Percentiles rank a stretch among this genome's conserved stretches.
phyloP scores from a whole-genome alignment of 2,888 invertebrate genomes.

The Aromia moschata region DNA sequence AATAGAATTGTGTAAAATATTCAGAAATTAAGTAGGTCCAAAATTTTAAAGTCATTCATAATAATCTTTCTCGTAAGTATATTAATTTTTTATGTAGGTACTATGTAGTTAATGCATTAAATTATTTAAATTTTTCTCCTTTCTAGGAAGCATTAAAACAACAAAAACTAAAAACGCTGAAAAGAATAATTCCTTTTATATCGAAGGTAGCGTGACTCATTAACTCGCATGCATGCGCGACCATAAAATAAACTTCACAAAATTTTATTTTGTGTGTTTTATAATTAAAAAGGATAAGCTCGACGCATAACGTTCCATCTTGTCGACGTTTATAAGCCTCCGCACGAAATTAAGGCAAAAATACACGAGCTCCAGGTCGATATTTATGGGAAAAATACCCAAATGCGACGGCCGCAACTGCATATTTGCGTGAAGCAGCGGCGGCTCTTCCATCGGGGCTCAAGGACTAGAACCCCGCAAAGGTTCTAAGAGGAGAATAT shows the following conservation, averaged over 20 bases:
- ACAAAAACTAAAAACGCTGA: slow-evolving; percentile 5
- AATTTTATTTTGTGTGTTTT: slow-evolving; percentile 38
- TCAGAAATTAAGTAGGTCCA: too few relatives aligned
- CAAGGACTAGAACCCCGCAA: too few relatives aligned
- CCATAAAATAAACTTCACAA: slow-evolving; percentile 30
- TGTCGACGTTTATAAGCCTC: slow-evolving; percentile 53
- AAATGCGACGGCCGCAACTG: slow-evolving; percentile 50
- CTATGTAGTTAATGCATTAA: too few relatives aligned
- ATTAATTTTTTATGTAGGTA: too few relatives aligned
- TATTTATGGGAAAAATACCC: slow-evolving; percentile 57
- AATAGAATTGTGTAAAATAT: too few relatives aligned
- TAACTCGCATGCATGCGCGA: slow-evolving; percentile 25
- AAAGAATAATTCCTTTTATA: slow-evolving; percentile 6
- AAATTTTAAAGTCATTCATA: too few relatives aligned
- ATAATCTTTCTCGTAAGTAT: too few relatives aligned
- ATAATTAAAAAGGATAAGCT: slow-evolving; percentile 45
- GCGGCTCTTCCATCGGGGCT: too few relatives aligned
- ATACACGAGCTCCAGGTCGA: slow-evolving; percentile 50
- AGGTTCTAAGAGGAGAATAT: too few relatives aligned
- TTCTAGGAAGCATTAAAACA: slow-evolving; percentile 10
- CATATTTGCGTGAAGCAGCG: slow-evolving; percentile 46
- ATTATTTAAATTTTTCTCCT: neutral
- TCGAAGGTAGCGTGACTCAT: slow-evolving; percentile 23
- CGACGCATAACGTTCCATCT: slow-evolving; percentile 52
- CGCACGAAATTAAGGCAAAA: slow-evolving; percentile 54